Evolutionary conservation across 2,888 invertebrate species (phyloP), one percentile per base, ranked within the genome.

Genomic region (Oeneis ivallda): DNA sequence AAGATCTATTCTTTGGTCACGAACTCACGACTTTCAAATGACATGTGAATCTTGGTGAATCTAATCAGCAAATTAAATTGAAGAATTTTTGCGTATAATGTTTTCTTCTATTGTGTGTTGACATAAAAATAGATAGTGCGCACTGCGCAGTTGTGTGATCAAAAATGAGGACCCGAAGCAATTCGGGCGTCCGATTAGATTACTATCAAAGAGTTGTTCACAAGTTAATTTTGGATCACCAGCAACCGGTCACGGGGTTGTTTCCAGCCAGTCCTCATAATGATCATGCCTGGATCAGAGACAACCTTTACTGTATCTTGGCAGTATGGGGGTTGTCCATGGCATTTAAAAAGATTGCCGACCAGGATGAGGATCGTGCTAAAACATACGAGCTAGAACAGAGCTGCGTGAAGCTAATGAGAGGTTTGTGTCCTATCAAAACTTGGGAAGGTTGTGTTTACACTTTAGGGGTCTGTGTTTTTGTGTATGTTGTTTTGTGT

Each of bases 281-380:
- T 82, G 94, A 96, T 66, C 99, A 99, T 90, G 99, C 99, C 0
- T 99, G 99, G 99, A 97, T 99, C 71, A 94, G 99, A 57, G 99
- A 99, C 85, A 99, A 99, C 92, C 95, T 99, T 1, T 99, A 99
- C 83, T 98, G 98, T 72, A 98, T 98, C 75, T 92, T 99, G 78
- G 97, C 98, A 11, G 98, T 99, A 37, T 99, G 99, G 99, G 99
- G 98, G 0, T 92, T 99, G 13, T 97, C 99, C 0, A 96, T 99
- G 96, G 98, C 99, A 0, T 99, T 99, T 83, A 98, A 98, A 85
- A 99, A 99, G 92, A 98, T 98, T 81, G 98, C 99, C 0, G 99
- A 99, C 85, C 96, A 98, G 83, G 99, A 99, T 90, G 99, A 99
- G 92, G 99, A 99, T 84, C 93, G 99, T 70, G 98, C 99, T 5